phyloP scores from a whole-genome alignment of 2,888 invertebrate species.

The Phlogophora meticulosa region DNA sequence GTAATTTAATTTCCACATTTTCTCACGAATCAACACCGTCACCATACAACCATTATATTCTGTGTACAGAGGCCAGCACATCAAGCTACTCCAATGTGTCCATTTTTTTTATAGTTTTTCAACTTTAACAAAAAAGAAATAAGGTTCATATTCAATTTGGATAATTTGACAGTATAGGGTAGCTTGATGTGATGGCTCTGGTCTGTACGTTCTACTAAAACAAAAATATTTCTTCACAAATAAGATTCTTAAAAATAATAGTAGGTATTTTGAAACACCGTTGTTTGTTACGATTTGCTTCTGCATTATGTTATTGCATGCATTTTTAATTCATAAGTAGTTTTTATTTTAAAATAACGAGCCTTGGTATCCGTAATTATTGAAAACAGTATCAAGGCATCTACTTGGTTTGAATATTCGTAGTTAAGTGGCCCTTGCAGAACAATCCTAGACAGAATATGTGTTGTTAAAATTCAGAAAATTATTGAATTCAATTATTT shows the following conservation, averaged over 20 bases:
- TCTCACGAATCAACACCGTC: slow-evolving; percentile 15
- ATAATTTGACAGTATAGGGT: too few relatives aligned
- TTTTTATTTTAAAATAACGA: neutral
- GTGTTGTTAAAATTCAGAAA: too few relatives aligned
- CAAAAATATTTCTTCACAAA: slow-evolving; percentile 24
- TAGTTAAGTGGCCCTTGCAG: neutral
- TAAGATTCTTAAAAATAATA: slow-evolving; percentile 14
- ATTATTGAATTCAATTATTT: too few relatives aligned
- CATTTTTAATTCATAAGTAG: neutral
- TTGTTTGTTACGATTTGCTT: slow-evolving; percentile 6
- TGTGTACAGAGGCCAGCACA: too few relatives aligned
- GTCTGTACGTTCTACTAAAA: too few relatives aligned
- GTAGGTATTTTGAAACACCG: slow-evolving; percentile 1
- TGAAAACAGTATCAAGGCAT: neutral
- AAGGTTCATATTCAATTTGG: too few relatives aligned
- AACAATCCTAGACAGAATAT: neutral
- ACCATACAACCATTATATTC: slow-evolving; percentile 6
- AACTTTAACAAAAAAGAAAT: too few relatives aligned
- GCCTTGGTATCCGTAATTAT: neutral
- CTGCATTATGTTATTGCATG: neutral
- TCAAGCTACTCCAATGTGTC: too few relatives aligned
- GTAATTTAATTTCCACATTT: slow-evolving; percentile 24
- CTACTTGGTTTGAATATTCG: neutral
- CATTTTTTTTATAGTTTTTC: too few relatives aligned
- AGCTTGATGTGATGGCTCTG: too few relatives aligned